Evolutionary conservation across 2,797 vertebrate species (phyloP), one percentile per base, ranked within the genome.

Genomic region (Diplodus puntazzo): DNA sequence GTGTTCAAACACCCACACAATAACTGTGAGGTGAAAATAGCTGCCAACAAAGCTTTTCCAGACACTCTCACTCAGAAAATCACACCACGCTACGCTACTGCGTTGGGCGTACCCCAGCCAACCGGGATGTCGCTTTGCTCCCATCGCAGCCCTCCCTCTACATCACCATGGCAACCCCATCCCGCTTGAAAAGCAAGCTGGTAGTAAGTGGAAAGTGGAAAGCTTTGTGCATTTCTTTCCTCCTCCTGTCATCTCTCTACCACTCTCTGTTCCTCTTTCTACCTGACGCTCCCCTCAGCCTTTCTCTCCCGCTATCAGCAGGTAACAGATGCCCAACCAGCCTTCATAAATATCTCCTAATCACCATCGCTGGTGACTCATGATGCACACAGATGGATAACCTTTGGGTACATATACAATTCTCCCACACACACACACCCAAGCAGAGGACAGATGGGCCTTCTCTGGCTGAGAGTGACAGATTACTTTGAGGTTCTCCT

Each of bases 121-220:
- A 86, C 70, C 3, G 23, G 69, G 75, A 80, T 3, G 11, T 16
- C 0, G 23, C 63, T 77, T 59, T 18, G 12, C 64, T 82, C 59
- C 64, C 50, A 54, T 27, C 18, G 68, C 53, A 68, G 46, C 39
- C 68, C 46, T 50, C 54, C 21, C 48, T 75, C 48, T 25, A 54
- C 12, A 42, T 93, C 73, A 8, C 89, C 83, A 89, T 89, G 69
- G 85, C 75, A 92, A 93, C 90, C 43, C 27, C 48, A 77, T 85
- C 83, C 79, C 14, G 18, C 65, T 75, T 69, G 64, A 67, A 82
- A 73, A 85, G 70, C 76, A 49, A 68, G 70, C 75, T 55, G 62
- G 63, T 60, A 18, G 80, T 66, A 68, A 84, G 80, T 76, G 76
- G 84, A 76, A 84, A 60, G 85, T 79, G 86, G 75, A 82, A 87